These are phyloP conservation scores for Meghimatium bilineatum DNA, from an alignment of 2,888 invertebrate genomes.

Conservation along the genomic window DNA sequence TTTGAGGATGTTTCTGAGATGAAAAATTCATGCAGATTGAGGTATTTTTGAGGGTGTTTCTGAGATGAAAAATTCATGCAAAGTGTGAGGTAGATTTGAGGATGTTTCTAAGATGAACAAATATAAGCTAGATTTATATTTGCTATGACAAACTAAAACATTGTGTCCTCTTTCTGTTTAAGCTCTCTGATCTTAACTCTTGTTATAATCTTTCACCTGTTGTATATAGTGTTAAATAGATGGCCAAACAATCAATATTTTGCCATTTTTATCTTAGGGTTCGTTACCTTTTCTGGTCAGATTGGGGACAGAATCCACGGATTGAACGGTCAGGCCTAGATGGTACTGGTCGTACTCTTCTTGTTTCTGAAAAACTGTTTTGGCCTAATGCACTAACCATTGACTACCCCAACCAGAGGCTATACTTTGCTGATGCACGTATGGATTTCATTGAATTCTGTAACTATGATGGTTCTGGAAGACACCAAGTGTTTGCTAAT, in stretches of 20 bases:
- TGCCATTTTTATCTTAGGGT: constrained; percentile 55
- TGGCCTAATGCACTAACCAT: constrained; percentile 99
- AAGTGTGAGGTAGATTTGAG: too few species aligned
- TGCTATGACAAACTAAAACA: too few species aligned
- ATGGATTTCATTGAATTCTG: constrained; percentile 98
- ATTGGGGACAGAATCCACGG: constrained; percentile 98
- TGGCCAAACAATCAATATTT: neutral
- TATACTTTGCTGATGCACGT: constrained; percentile 98
- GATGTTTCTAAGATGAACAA: too few species aligned
- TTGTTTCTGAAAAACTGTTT: constrained; percentile 95
- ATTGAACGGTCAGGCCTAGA: constrained; percentile 98
- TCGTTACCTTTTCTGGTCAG: constrained; percentile 92
- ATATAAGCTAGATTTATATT: too few species aligned
- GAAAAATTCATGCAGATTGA: too few species aligned
- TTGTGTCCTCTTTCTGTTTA: too few species aligned
- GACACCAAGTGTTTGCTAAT: constrained; percentile 85
- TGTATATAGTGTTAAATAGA: too few species aligned
- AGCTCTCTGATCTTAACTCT: too few species aligned
- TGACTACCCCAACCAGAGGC: constrained; percentile 92
- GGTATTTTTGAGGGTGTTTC: too few species aligned
- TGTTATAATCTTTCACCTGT: too few species aligned
- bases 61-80: too few species aligned
- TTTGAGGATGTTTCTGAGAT: too few species aligned
- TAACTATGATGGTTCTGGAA: constrained; percentile 93
- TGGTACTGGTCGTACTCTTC: constrained; percentile 88